Evolutionary conservation across 2,113 vertebrate species (phyloP).

Genomic region (Pardalotus punctatus): DNA sequence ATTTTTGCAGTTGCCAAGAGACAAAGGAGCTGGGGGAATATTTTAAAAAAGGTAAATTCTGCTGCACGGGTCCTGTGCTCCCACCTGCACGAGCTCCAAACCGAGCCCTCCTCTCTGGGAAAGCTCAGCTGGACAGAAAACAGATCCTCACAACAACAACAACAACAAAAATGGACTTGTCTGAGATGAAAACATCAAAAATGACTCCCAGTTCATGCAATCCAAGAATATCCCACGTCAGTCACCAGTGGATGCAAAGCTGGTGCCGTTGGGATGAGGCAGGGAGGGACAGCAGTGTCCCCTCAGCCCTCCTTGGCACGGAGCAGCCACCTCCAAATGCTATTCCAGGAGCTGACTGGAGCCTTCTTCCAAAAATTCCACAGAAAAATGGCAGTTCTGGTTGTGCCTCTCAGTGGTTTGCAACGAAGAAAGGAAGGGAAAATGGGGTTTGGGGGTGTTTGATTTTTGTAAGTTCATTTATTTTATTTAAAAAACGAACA

Average conservation of each 20-base stretch:
- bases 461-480: background rate
- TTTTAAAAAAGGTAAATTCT: slow-evolving; percentile 21
- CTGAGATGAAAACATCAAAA: background rate
- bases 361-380: background rate
- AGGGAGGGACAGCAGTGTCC: background rate
- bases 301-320: background rate
- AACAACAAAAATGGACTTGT: background rate
- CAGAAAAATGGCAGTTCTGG: background rate
- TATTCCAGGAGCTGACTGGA: background rate
- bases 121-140: background rate
- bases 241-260: rapidly evolving
- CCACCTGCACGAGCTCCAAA: background rate
- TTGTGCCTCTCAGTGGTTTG: background rate
- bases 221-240: background rate
- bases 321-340: background rate
- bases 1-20: slow-evolving; percentile 60
- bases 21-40: slow-evolving; percentile 27
- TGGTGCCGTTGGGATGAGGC: background rate
- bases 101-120: rapidly evolving
- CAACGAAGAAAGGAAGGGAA: background rate
- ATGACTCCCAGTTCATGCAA: background rate
- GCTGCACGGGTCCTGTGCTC: background rate
- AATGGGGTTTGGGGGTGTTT: background rate
- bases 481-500: background rate
- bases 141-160: rapidly evolving